Evolutionary conservation across 1,140 invertebrate species (phyloP), one percentile per base, ranked within the genome.

Genomic region (Lerema accius): DNA sequence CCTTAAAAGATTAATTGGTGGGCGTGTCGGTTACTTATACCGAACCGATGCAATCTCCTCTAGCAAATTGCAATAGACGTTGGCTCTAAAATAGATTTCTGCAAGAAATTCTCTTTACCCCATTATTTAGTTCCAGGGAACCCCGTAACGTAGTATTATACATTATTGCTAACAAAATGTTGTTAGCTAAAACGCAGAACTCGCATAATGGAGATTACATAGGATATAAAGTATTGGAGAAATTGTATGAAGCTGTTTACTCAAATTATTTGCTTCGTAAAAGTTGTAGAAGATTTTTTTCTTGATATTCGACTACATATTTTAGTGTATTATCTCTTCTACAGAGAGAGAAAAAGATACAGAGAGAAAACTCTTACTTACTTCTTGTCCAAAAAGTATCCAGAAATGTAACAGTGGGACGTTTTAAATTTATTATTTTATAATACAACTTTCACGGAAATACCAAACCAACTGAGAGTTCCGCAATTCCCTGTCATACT

Each of bases 41-140:
- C 17, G 37, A 13, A 55, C 37, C 50, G 50, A 55, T 42, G 50
- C 13, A 55, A 55, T 55, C 50, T 55, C n/a, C 37, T 55, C 50
- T 55, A 55, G 50, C 17, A 55, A 55, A 55, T 55, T 55, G 50
- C 50, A 2, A 32, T 55, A 14, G 37, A 53, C 37, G 11, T 37
- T 55, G 4, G 1, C 17, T 55, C 42, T 55, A 55, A 55, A 55
- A 55, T 55, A 55, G 50, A 55, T 42, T 42, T 17, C 35, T 53
- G 35, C 35, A 23, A 51, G 50, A 40, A 53, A 53, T 53, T 40
- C 50, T 40, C 50, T 37, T 40, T 39, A 53, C 37, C 51, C 51
- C 19, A 55, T 55, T 26, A 55, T 55, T 55, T 55, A 15, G 51
- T 40, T 55, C 17, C 16, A 42, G 37, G 37, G 51, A 42, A 40